Conservation (phyloP, 2,113 vertebrate genomes). For the Eira barbara region DNA sequence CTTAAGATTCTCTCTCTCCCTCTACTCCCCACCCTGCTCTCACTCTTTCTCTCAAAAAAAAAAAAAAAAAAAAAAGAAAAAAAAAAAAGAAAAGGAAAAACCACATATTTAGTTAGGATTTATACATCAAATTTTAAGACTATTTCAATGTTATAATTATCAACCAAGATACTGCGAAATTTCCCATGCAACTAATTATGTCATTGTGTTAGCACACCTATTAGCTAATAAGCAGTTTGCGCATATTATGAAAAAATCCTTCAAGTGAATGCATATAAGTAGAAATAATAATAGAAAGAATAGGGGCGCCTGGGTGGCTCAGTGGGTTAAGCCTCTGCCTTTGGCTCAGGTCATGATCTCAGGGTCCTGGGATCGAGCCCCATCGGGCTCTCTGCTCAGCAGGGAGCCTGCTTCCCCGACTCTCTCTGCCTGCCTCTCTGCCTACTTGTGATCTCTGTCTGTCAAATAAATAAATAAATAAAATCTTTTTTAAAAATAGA, state of each 20-base stretch:
- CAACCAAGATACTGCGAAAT: not conserved
- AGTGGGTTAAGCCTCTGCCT: too few relatives aligned
- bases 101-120: conserved; percentile 22
- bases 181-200: not conserved
- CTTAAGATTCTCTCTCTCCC: not conserved
- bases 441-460: too few relatives aligned
- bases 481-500: too few relatives aligned
- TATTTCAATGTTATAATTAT: not conserved
- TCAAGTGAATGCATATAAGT: not conserved
- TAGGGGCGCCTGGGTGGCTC: not conserved
- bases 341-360: too few relatives aligned
- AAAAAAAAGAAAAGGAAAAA: not conserved
- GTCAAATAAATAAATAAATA: too few relatives aligned
- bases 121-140: not conserved
- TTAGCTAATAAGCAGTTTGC: not conserved
- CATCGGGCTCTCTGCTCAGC: too few relatives aligned
- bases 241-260: not conserved
- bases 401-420: too few relatives aligned
- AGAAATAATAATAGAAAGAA: conserved; percentile 55
- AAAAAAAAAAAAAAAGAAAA: not conserved
- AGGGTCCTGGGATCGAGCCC: too few relatives aligned
- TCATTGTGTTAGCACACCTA: rapidly evolving
- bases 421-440: too few relatives aligned
- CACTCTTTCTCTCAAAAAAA: not conserved
- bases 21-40: not conserved